Conservation (phyloP, 2,888 invertebrate species). For the Eupithecia abbreviata region DNA sequence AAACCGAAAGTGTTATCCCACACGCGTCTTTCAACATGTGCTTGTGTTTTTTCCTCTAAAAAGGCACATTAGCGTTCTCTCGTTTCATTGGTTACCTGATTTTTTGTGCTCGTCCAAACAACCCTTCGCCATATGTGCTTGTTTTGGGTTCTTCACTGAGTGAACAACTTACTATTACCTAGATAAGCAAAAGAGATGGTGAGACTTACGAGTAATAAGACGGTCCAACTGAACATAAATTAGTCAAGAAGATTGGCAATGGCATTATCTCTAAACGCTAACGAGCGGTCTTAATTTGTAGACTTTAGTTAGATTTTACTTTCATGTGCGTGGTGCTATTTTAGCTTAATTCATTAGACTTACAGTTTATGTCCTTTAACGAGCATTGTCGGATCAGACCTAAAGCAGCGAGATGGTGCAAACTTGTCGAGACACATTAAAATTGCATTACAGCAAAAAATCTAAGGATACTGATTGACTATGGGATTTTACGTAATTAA, state of each 20-base stretch:
- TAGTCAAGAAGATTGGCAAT: background rate
- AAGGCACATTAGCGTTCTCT: conserved; percentile 52
- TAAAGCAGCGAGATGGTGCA: conserved; percentile 30
- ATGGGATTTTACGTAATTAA: conserved; percentile 55
- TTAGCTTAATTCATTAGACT: background rate
- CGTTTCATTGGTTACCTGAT: conserved; percentile 63
- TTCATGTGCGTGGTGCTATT: background rate
- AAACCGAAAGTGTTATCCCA: conserved; percentile 36
- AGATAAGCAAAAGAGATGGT: background rate
- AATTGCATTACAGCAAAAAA: conserved; percentile 44
- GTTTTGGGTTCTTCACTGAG: conserved; percentile 35
- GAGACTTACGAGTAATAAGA: background rate
- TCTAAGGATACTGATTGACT: conserved; percentile 45
- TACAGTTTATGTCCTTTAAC: conserved; percentile 11
- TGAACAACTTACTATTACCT: background rate
- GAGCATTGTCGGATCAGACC: conserved; percentile 12
- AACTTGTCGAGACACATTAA: conserved; percentile 47
- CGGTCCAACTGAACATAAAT: background rate
- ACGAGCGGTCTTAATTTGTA: background rate
- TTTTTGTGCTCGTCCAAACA: conserved; percentile 53
- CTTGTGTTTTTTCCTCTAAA: conserved; percentile 41
- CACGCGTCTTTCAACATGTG: conserved; percentile 44
- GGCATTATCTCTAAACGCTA: background rate
- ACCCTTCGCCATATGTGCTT: conserved; percentile 54
- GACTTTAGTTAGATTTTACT: background rate